Conservation (phyloP, 2,888 invertebrate genomes). For the Polyploca ridens region DNA sequence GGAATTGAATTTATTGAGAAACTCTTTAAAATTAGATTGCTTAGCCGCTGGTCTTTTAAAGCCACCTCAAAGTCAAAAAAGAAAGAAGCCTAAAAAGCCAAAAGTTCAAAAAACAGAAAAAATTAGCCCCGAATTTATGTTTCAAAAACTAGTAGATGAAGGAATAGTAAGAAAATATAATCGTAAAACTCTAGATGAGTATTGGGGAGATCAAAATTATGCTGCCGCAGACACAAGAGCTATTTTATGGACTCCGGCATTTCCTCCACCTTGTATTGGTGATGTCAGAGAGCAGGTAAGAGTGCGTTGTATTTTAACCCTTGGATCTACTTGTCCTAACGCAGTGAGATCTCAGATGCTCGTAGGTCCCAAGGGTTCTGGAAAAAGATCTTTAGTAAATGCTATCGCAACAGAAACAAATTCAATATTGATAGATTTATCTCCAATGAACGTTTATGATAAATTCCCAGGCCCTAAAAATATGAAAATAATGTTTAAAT, state of each 20-base stretch:
- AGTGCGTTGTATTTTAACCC: conserved; percentile 85
- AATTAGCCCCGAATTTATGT: conserved; percentile 86
- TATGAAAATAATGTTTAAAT: conserved; percentile 86
- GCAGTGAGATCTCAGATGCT: conserved; percentile 86
- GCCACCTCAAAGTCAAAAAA: conserved; percentile 56
- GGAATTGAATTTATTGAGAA: conserved; percentile 82
- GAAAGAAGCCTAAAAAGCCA: conserved; percentile 68
- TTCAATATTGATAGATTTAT: conserved; percentile 90
- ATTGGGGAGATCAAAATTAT: conserved; percentile 88
- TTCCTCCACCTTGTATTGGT: conserved; percentile 83
- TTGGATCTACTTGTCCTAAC: conserved; percentile 73
- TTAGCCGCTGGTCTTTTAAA: conserved; percentile 38
- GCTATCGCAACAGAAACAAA: conserved; percentile 91
- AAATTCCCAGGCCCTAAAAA: conserved; percentile 89
- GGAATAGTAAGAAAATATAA: conserved; percentile 89
- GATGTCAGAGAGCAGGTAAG: conserved; percentile 86
- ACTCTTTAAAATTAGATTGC: conserved; percentile 77
- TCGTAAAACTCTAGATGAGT: conserved; percentile 84
- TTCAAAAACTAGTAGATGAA: conserved; percentile 88
- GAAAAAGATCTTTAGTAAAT: conserved; percentile 89
- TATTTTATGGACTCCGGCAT: conserved; percentile 68
- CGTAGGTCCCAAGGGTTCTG: conserved; percentile 88
- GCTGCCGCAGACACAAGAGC: conserved; percentile 81
- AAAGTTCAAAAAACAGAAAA: conserved; percentile 86
- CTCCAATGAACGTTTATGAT: conserved; percentile 87